phyloP scores from a whole-genome alignment of 1,140 invertebrate genomes.

The Heliothis virescens region DNA sequence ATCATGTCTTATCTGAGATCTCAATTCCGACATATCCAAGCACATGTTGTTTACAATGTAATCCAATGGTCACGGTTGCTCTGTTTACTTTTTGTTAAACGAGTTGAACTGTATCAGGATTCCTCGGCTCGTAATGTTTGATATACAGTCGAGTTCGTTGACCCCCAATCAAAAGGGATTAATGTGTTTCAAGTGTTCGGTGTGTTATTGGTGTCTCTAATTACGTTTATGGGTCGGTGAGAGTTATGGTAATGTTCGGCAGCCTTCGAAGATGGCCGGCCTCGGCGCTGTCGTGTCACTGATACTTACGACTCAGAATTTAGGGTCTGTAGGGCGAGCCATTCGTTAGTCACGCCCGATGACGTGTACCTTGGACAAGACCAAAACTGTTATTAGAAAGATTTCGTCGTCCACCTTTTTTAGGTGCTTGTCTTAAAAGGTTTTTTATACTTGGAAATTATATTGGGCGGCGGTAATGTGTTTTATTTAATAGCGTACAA shows the following conservation, averaged over 20 bases:
- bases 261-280: slow-evolving; percentile 74
- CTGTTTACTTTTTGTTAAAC: slow-evolving; percentile 62
- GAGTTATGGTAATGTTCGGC: slow-evolving; percentile 84
- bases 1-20: slow-evolving; percentile 56
- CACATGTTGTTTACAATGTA: slow-evolving; percentile 50
- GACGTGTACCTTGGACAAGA: slow-evolving; percentile 86
- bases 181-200: slow-evolving; percentile 78
- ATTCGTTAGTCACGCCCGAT: slow-evolving; percentile 85
- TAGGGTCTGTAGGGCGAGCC: slow-evolving; percentile 86
- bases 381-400: slow-evolving; percentile 85
- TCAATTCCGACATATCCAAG: slow-evolving; percentile 56
- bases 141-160: slow-evolving; percentile 68
- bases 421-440: slow-evolving; percentile 76
- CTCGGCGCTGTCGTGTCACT: slow-evolving; percentile 70
- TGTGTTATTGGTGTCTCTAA: slow-evolving; percentile 81
- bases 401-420: slow-evolving; percentile 64
- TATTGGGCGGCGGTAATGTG: slow-evolving; percentile 56
- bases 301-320: slow-evolving; percentile 86
- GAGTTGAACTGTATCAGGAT: slow-evolving; percentile 61
- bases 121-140: slow-evolving; percentile 65
- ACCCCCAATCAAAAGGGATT: slow-evolving; percentile 79
- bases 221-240: slow-evolving; percentile 78
- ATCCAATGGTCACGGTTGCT: slow-evolving; percentile 52
- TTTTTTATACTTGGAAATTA: slow-evolving; percentile 63
- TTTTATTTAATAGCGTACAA: slow-evolving; percentile 50